Evolutionary conservation across 92 coral and sea anemone genomes (phyloP), one percentile per base, ranked within the genome.

Genomic region (Phymanthus crucifer): DNA sequence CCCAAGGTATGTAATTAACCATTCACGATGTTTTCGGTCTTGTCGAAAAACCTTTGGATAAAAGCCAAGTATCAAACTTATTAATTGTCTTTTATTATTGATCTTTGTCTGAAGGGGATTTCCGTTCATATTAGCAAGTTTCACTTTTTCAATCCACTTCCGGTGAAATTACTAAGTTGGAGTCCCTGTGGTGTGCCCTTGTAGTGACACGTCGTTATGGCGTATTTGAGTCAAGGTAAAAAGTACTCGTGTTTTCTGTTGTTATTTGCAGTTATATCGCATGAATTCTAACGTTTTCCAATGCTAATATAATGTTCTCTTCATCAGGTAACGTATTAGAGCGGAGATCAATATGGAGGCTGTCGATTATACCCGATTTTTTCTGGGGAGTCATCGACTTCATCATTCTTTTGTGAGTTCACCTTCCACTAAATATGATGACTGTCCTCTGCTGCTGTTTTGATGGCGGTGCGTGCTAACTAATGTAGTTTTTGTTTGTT

Each of bases 351-450:
- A 88, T 95, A 83, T 93, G 99, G 99, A 88, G 99, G 61, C 34
- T 81, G 27, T 91, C 99, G 13, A 89, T 93, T 21, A 73, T 95
- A 65, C 83, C 97, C 40, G 99, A 95, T 79, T 85, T 92, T 80
- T 91, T 95, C 47, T 95, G 99, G 99, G 98, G 98, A 43, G 80
- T 93, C 26, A 37, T 95, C 74, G 92, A 95, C 79, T 93, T 95
- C 71, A 79, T 95, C 46, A 90, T 95, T 72, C 88, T 95, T 45
- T 95, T 95, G 98, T 95, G 85, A 92, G 98, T 77, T 19, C 27
- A 54, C 21, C 21, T n/a, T 23, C 10, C 64, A 6, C 7, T 12
- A 0, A 2, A 61, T 61, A 11, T 61, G 29, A 23, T 61, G 26
- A 7, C 29, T 24, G 26, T 61, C 12, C 32, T 24, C 13, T 61